Evolutionary conservation across 2,797 vertebrate genomes (phyloP).

Genomic region (Tragelaphus eurycerus): DNA sequence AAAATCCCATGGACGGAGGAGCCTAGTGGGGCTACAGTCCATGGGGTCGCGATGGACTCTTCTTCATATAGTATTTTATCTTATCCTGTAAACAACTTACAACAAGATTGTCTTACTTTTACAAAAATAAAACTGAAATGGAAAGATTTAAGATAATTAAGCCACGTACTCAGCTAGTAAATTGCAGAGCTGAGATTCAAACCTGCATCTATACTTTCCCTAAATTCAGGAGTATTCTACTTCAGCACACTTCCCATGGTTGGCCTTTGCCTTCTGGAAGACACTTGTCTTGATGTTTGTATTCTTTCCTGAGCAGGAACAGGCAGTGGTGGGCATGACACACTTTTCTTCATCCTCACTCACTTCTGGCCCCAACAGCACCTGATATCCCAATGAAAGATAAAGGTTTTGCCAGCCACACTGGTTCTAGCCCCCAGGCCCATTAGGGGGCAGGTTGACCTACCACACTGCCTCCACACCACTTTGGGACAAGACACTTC

Average conservation of each 20-base stretch:
- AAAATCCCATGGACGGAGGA: no score
- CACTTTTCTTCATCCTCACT: not conserved
- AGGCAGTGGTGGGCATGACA: fast-evolving
- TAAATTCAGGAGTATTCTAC: not conserved
- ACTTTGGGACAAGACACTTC: not conserved
- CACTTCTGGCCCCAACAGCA: not conserved
- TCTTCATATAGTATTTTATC: not conserved
- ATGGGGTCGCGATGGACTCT: not conserved
- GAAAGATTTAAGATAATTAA: not conserved
- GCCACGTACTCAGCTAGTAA: not conserved
- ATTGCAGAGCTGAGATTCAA: not conserved
- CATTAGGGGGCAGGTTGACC: no score
- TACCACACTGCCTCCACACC: not conserved
- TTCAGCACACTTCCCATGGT: not conserved
- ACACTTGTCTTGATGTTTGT: not conserved
- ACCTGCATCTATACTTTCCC: not conserved
- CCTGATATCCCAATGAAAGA: not conserved
- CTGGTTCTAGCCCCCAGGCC: not conserved
- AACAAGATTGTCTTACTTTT: not conserved
- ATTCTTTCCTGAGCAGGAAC: not conserved
- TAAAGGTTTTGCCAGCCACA: not conserved
- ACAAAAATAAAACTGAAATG: not conserved
- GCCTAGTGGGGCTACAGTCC: no score
- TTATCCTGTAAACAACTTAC: not conserved
- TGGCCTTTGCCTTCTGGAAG: not conserved